These are phyloP conservation scores for Pteruthius melanotis DNA, from an alignment of 2,113 vertebrate species.

Conservation along the genomic window DNA sequence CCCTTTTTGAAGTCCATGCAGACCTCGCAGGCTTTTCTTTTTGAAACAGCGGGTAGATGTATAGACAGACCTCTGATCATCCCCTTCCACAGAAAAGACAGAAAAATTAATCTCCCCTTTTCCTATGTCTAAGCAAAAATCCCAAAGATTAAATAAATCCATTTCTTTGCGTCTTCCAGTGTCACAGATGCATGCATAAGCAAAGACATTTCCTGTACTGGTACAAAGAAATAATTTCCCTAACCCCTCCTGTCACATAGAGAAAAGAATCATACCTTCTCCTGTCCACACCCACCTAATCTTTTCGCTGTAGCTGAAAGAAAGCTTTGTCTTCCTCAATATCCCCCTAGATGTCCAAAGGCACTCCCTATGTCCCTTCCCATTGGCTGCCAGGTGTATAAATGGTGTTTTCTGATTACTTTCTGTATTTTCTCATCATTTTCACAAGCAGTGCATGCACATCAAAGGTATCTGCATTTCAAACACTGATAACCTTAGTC, in stretches of 20 bases:
- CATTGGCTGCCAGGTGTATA: not conserved
- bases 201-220: slow-evolving; percentile 1
- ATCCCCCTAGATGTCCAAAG: not conserved
- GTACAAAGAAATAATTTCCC: slow-evolving; percentile 10
- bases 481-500: not conserved
- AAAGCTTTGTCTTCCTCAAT: not conserved
- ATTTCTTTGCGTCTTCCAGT: not conserved
- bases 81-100: not conserved
- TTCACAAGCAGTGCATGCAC: not conserved
- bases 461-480: not conserved
- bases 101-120: not conserved
- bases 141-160: not conserved
- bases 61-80: not conserved
- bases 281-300: not conserved
- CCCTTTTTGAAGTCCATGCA: not conserved
- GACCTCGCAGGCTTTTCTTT: not conserved
- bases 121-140: not conserved
- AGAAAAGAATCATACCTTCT: slow-evolving; percentile 30
- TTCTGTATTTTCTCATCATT: not conserved
- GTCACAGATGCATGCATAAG: not conserved
- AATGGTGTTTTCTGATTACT: not conserved
- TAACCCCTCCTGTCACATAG: not conserved
- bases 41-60: not conserved
- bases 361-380: not conserved
- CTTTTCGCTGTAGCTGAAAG: not conserved